Conservation (phyloP, 2,113 vertebrate species). For the Cinclus mexicanus region DNA sequence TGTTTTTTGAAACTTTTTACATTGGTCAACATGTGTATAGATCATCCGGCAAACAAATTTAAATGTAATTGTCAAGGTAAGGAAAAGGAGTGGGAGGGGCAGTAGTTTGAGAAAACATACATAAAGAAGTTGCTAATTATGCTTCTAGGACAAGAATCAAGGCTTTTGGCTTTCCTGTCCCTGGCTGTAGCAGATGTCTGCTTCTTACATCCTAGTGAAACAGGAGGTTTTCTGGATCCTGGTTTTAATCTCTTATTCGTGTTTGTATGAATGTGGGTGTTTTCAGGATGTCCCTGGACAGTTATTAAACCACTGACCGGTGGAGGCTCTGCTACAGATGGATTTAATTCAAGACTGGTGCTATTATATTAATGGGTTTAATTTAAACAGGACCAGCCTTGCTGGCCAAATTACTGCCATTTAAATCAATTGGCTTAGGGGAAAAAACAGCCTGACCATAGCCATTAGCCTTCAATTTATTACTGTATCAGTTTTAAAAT, state of each 20-base stretch:
- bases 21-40: not conserved
- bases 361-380: conserved; percentile 87
- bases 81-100: not conserved
- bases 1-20: not conserved
- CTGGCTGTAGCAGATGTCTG: not conserved
- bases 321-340: conserved; percentile 71
- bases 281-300: conserved; percentile 69
- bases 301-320: conserved; percentile 78
- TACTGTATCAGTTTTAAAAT: conserved; percentile 79
- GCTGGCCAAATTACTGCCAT: conserved; percentile 84
- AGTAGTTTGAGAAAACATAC: not conserved
- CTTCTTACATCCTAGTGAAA: not conserved
- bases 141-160: not conserved
- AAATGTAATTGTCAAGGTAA: not conserved
- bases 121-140: not conserved
- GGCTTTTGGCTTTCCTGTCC: not conserved
- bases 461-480: conserved; percentile 84
- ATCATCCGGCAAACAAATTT: not conserved
- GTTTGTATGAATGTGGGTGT: conserved; percentile 60
- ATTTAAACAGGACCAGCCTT: conserved; percentile 82
- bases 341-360: conserved; percentile 77
- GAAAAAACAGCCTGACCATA: conserved; percentile 77
- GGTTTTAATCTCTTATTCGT: conserved; percentile 56
- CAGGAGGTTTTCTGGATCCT: conserved; percentile 8
- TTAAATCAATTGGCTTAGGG: conserved; percentile 86